Evolutionary conservation across 2,113 vertebrate genomes (phyloP).

Genomic region (Ciconia stormi): DNA sequence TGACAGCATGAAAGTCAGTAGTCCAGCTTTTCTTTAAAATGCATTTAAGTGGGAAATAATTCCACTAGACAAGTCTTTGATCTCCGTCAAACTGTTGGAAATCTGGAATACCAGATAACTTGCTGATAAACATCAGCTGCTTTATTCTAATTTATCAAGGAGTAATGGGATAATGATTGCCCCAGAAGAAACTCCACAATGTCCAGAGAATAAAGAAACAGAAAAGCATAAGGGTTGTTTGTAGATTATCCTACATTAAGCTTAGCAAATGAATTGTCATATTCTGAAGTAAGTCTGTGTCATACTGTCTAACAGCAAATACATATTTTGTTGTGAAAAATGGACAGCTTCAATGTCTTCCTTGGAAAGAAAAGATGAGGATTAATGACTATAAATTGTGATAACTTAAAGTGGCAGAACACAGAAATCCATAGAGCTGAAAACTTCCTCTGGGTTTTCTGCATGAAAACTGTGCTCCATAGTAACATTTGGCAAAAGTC

Average conservation of each 20-base stretch:
- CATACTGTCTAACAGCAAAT: not conserved
- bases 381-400: not conserved
- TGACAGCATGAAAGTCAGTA: not conserved
- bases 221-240: rapidly evolving
- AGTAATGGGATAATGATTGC: not conserved
- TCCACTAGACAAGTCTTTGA: not conserved
- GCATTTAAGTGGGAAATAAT: not conserved
- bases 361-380: not conserved
- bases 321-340: not conserved
- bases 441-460: not conserved
- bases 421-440: not conserved
- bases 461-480: not conserved
- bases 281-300: not conserved
- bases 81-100: not conserved
- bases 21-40: not conserved
- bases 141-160: not conserved
- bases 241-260: not conserved
- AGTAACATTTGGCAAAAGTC: not conserved
- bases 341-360: not conserved
- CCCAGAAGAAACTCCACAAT: not conserved
- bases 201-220: not conserved
- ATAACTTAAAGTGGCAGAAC: not conserved
- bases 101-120: not conserved
- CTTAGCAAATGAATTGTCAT: not conserved
- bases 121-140: not conserved